These are phyloP conservation scores for Chanos chanos DNA, from an alignment of 2,797 vertebrate species.

Conservation along the genomic window DNA sequence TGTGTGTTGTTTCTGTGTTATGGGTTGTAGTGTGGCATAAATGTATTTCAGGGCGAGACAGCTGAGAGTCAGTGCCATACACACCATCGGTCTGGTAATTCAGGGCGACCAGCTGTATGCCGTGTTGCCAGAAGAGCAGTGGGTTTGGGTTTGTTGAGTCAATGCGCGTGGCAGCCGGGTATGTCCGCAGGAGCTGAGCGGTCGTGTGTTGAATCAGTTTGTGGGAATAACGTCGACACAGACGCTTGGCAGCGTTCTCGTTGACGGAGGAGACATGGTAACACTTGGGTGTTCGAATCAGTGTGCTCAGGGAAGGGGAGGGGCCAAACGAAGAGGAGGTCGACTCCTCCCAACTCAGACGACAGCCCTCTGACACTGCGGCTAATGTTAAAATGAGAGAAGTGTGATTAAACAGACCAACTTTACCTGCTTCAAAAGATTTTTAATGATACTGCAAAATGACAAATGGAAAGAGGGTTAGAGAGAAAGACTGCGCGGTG, in stretches of 20 bases:
- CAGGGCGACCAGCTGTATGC: conserved; percentile 92
- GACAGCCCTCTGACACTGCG: conserved; percentile 60
- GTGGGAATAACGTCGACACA: conserved; percentile 91
- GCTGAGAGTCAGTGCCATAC: too few relatives aligned
- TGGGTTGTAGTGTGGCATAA: too few relatives aligned
- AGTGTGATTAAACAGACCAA: too few relatives aligned
- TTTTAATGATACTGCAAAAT: too few relatives aligned
- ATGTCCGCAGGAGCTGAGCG: conserved; percentile 89
- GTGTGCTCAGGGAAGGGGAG: conserved; percentile 87
- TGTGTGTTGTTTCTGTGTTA: too few relatives aligned
- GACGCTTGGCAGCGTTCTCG: conserved; percentile 94
- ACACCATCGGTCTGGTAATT: conserved; percentile 98
- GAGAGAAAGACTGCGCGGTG: too few relatives aligned
- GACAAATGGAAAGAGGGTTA: too few relatives aligned
- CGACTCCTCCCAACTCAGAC: conserved; percentile 86
- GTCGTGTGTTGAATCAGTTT: conserved; percentile 93
- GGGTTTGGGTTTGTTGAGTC: conserved; percentile 97
- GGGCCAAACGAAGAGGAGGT: conserved; percentile 65
- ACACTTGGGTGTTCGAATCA: conserved; percentile 96
- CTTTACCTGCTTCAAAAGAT: too few relatives aligned
- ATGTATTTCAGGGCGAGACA: too few relatives aligned
- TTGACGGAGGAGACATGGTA: conserved; percentile 98
- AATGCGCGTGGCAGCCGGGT: conserved; percentile 94
- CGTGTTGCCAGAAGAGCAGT: conserved; percentile 94
- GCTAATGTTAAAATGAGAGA: too few relatives aligned